Base-by-base conservation (phyloP, 2,888 invertebrate species). In the Calephelis perditalis region DNA sequence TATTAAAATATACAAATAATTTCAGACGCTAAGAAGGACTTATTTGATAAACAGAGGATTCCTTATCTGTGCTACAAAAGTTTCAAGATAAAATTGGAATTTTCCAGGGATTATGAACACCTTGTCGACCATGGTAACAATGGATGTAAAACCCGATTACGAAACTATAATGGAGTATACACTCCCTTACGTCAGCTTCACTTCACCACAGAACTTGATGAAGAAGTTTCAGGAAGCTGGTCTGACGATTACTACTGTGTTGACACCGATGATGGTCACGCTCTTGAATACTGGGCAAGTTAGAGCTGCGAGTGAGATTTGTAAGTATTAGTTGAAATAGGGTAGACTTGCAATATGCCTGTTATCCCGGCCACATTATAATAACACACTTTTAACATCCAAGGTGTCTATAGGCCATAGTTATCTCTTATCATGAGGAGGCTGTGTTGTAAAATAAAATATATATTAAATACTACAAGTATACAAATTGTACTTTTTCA, bases 101-200 rank as follows among this genome's bases (percentile, higher is more conserved):
- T 70, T 76, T 70, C 37, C 71, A 92, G 92, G 92, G 44, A 79
- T 94, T 64, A 82, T 93, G 68, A 85, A 86, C 44, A 81, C 91
- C 0, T 68, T 94, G 1, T 70, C 82, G 56, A 86, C 84, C 43
- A 94, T 94, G 92, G 69, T 85, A 0, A 70, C 80, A 2, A 83
- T 92, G 74, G 81, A 88, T 0, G 89, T 94, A 0, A 81, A 81
- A 26, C 88, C 92, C 0, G 93, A 94, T 71, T 84, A 85, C 65
- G 92, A 92, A 9, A 94, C 94, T 0, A 74, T 94, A 57, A 73
- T 81, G 40, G 73, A 84, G 1, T 93, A 92, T 69, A 81, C 92
- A 0, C 70, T 94, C 5, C 93, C 93, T 0, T 83, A 86, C 65
- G 89, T 92, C 45, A 87, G 91, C 67, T 84, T 90, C 59, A 83